Evolutionary conservation across 2,113 vertebrate genomes (phyloP), one percentile per base, ranked within the genome.

Genomic region (Ctenomys sociabilis): DNA sequence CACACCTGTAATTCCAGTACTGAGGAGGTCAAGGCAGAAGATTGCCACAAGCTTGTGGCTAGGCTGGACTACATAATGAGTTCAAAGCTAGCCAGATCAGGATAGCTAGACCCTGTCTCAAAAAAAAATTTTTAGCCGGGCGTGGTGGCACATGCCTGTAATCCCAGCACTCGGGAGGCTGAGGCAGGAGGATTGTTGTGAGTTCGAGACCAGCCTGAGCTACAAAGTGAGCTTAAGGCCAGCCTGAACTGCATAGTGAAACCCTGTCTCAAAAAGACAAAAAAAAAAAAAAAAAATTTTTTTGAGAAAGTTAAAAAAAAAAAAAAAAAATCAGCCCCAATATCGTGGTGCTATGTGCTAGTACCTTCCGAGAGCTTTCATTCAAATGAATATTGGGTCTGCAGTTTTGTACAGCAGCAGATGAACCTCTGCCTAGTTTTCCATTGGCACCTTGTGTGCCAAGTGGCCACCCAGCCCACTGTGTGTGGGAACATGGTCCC

Each of bases 401-500:
- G 12, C 85, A 57, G 75, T 93, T 90, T 96, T 64, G 78, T n/a
- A n/a, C 83, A 95, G 37, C 96, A 91, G n/a, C 61, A 73, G 85
- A 77, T 92, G 87, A 81, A 94, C 94, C 70, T 95, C 28, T 95
- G 66, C 22, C 3, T 91, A 77, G 96, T 86, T 40, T 96, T 63
- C 21, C 90, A 28, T 80, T 97, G 95, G 80, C 94, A 92, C 85
- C 97, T 97, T 61, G 43, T 88, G 90, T 94, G 43, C 63, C 64
- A 64, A 95, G 97, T 98, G 96, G 95, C 97, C 95, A 97, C 81
- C 26, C 57, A 91, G 90, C 83, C 97, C 95, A 82, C 77, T 61
- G 84, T 96, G 95, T 95, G 24, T 72, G 92, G 35, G 43, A 52
- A 17, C 88, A 24, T 81, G 93, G 70, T 24, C 88, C 59, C 1